phyloP scores from a whole-genome alignment of 23 tunicate genomes.

The Styela plicata region DNA sequence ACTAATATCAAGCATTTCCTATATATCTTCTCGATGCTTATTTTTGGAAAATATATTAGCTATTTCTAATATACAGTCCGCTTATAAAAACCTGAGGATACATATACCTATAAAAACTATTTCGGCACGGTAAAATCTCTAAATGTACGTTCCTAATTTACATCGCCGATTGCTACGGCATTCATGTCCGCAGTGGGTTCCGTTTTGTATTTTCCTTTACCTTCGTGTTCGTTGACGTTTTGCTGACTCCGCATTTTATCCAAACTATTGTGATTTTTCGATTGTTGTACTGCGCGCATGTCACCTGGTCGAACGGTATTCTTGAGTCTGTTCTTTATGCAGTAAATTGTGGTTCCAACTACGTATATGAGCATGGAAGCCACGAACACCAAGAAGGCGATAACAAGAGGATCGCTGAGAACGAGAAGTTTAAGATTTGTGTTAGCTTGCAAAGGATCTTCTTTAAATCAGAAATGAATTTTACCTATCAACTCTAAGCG shows the following conservation, averaged over 20 bases:
- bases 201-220: neutral
- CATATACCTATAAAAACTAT: too few relatives aligned
- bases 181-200: neutral
- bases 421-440: too few relatives aligned
- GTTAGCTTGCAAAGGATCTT: too few relatives aligned
- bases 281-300: neutral
- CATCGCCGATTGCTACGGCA: neutral
- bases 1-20: too few relatives aligned
- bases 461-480: too few relatives aligned
- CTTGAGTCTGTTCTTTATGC: neutral
- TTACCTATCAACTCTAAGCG: too few relatives aligned
- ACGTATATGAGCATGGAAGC: neutral
- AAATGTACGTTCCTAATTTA: too few relatives aligned
- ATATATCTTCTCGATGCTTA: too few relatives aligned
- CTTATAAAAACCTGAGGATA: too few relatives aligned
- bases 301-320: constrained; percentile 1
- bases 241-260: neutral
- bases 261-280: neutral
- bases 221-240: neutral
- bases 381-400: constrained; percentile 8
- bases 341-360: neutral
- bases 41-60: too few relatives aligned
- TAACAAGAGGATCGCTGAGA: constrained; percentile 11
- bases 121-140: too few relatives aligned
- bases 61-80: too few relatives aligned